Evolutionary conservation across 1,140 invertebrate genomes (phyloP).

Genomic region (Apis cerana): DNA sequence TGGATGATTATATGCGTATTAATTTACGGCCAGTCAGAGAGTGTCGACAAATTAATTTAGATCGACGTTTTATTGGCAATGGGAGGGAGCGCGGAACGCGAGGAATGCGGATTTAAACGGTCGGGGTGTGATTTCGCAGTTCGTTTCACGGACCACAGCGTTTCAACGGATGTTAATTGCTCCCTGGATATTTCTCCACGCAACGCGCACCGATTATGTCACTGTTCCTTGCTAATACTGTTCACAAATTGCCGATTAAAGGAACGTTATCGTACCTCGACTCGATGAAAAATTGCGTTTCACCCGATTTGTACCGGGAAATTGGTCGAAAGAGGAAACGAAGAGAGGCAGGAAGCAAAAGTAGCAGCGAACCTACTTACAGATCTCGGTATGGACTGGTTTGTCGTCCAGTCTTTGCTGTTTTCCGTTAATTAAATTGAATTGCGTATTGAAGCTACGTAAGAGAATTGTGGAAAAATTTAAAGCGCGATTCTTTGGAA

Average conservation of each 20-base stretch:
- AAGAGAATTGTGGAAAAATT: too few species aligned
- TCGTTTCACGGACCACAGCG: conserved; percentile 32
- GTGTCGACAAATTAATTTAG: conserved; percentile 42
- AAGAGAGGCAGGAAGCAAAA: conserved; percentile 3
- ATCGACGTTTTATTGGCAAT: conserved; percentile 24
- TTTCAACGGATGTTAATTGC: conserved; percentile 49
- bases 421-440: conserved; percentile 10
- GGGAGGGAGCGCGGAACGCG: neutral
- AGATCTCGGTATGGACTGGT: conserved; percentile 47
- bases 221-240: neutral
- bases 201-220: conserved; percentile 12
- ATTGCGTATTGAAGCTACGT: neutral
- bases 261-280: conserved; percentile 6
- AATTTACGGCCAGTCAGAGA: neutral
- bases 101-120: conserved; percentile 43
- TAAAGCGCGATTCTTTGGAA: too few species aligned
- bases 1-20: too few species aligned
- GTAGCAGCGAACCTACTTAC: conserved; percentile 24
- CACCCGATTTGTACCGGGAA: neutral
- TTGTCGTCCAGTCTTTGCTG: neutral
- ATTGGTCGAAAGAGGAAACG: conserved; percentile 11
- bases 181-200: conserved; percentile 12
- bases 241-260: conserved; percentile 21
- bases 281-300: conserved; percentile 10
- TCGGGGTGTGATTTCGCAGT: conserved; percentile 38